Conservation (phyloP, 2,888 invertebrate species). For the Heliconius cydno region DNA sequence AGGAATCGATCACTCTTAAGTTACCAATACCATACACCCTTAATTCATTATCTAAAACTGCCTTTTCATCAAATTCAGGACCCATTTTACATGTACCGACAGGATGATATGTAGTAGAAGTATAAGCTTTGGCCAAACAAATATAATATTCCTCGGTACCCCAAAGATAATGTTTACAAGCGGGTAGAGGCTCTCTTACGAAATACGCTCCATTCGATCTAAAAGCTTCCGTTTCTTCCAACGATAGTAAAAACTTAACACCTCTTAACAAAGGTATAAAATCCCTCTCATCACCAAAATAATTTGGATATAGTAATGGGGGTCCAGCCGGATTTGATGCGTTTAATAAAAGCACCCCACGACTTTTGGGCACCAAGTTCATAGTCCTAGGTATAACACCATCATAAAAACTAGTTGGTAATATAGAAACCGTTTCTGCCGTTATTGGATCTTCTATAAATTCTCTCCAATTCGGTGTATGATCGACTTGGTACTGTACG, state of each 20-base stretch:
- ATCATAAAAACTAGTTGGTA: conserved; percentile 84
- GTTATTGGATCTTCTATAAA: conserved; percentile 78
- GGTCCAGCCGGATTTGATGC: conserved; percentile 86
- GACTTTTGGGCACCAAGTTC: conserved; percentile 84
- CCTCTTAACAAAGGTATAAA: conserved; percentile 83
- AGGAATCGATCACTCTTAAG: conserved; percentile 89
- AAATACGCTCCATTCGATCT: conserved; percentile 79
- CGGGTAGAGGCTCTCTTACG: conserved; percentile 78
- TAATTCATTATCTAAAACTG: conserved; percentile 88
- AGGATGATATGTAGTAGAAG: conserved; percentile 73
- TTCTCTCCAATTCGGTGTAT: conserved; percentile 71
- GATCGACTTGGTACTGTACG: conserved; percentile 84
- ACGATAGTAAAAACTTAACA: conserved; percentile 80
- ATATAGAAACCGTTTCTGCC: conserved; percentile 62
- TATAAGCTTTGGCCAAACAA: conserved; percentile 85
- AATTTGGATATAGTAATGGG: conserved; percentile 87
- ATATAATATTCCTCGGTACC: conserved; percentile 86
- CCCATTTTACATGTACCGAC: conserved; percentile 79
- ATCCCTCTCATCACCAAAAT: conserved; percentile 83
- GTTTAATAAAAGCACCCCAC: conserved; percentile 84
- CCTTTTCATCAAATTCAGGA: conserved; percentile 75
- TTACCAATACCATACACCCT: conserved; percentile 84
- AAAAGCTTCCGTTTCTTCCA: conserved; percentile 84
- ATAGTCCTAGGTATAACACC: conserved; percentile 82
- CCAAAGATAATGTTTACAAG: conserved; percentile 82